These are phyloP conservation scores for Stratiomys singularior DNA, from an alignment of 2,888 invertebrate genomes.

Conservation along the genomic window DNA sequence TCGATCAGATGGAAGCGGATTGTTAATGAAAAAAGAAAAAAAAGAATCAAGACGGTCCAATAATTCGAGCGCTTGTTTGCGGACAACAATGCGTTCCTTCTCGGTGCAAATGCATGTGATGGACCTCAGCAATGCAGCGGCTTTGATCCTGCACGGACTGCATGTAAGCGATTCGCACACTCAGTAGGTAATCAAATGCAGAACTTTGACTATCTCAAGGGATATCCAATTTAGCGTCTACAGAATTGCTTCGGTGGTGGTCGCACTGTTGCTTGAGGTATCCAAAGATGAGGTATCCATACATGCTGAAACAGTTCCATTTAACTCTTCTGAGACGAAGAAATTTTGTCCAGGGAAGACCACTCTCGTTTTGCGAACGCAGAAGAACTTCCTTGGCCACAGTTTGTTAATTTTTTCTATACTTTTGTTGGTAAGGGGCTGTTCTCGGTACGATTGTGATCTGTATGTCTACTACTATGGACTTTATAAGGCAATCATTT, in stretches of 20 bases:
- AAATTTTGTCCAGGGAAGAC: too few species aligned
- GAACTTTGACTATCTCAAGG: constrained; percentile 28
- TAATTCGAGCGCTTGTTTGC: constrained; percentile 11
- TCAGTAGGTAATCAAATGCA: constrained; percentile 34
- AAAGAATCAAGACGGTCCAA: constrained; percentile 27
- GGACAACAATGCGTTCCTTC: neutral
- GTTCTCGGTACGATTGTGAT: too few species aligned
- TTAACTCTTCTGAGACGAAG: too few species aligned
- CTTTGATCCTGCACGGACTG: neutral
- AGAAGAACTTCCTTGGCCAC: too few species aligned
- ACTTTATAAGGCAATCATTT: too few species aligned
- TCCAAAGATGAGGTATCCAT: too few species aligned
- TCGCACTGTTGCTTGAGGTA: constrained; percentile 3
- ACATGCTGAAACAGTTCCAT: too few species aligned
- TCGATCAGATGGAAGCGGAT: constrained; percentile 11
- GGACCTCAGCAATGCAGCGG: constrained; percentile 4
- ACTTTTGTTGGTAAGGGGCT: too few species aligned
- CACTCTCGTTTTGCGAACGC: too few species aligned
- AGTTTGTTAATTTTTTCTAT: too few species aligned
- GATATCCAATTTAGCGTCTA: constrained; percentile 33
- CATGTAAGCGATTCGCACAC: constrained; percentile 27
- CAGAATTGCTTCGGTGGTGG: constrained; percentile 37
- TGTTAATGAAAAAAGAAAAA: constrained; percentile 39
- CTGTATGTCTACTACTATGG: too few species aligned
- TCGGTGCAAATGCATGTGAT: constrained; percentile 17